Evolutionary conservation across 1,140 invertebrate genomes (phyloP).

Genomic region (Andrena cerasifolii): DNA sequence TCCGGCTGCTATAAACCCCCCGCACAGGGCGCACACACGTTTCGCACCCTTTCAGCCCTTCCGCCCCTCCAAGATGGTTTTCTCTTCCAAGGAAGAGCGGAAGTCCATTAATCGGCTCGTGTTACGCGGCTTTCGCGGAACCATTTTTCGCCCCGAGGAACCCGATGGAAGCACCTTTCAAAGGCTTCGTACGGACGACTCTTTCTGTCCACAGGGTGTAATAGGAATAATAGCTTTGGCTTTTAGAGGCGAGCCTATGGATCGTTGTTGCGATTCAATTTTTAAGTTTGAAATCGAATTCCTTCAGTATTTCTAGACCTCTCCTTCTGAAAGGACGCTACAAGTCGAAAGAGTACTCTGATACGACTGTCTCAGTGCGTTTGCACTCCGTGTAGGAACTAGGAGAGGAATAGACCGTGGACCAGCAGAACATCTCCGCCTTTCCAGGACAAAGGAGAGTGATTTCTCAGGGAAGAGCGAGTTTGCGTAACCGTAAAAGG

Average conservation of each 20-base stretch:
- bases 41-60: too few species aligned
- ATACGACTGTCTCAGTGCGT: too few species aligned
- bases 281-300: too few species aligned
- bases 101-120: conserved; percentile 64
- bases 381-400: too few species aligned
- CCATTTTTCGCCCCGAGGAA: conserved; percentile 35
- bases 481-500: conserved; percentile 20
- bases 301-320: too few species aligned
- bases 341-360: too few species aligned
- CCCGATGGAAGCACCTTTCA: not conserved
- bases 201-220: not conserved
- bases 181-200: not conserved
- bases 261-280: too few species aligned
- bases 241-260: too few species aligned
- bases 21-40: not conserved
- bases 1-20: not conserved
- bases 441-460: not conserved
- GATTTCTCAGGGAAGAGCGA: not conserved
- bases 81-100: conserved; percentile 14
- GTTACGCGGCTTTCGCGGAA: conserved; percentile 39
- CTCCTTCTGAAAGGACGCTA: too few species aligned
- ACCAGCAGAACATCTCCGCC: not conserved
- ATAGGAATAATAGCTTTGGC: not conserved
- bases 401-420: not conserved
- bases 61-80: not conserved